phyloP scores from a whole-genome alignment of 2,797 vertebrate species.

The Enteromius anoplus region DNA sequence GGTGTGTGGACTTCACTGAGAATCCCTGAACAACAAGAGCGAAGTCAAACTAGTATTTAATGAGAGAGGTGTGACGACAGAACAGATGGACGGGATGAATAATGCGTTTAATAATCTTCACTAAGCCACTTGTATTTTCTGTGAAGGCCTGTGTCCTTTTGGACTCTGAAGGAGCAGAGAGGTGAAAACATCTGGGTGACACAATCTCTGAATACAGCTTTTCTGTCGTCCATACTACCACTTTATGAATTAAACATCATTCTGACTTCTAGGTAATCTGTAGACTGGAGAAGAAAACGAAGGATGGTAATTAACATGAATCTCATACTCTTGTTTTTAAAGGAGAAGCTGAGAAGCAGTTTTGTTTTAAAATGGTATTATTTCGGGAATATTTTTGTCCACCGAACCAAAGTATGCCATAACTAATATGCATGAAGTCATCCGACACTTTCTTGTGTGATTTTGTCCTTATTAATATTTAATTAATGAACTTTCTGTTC shows the following conservation, averaged over 20 bases:
- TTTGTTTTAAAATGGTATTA: neutral
- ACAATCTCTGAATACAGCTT: neutral
- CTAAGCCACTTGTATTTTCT: conserved; percentile 42
- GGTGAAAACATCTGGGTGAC: neutral
- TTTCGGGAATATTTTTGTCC: neutral
- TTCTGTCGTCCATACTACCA: neutral
- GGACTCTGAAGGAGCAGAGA: neutral
- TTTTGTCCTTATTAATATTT: neutral
- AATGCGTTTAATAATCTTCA: conserved; percentile 49
- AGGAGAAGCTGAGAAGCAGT: neutral
- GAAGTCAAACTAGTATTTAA: conserved; percentile 39
- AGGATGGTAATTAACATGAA: neutral
- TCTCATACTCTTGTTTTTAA: neutral
- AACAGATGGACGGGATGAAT: conserved; percentile 58
- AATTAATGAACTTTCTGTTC: too few relatives aligned
- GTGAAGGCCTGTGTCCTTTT: conserved; percentile 13
- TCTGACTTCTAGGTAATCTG: neutral
- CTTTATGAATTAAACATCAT: neutral
- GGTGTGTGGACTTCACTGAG: conserved; percentile 34
- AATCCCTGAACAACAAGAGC: conserved; percentile 30
- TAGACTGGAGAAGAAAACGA: neutral
- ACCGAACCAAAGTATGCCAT: neutral
- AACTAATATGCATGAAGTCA: neutral
- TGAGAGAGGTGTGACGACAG: conserved; percentile 34
- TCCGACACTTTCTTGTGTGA: neutral